Conservation (phyloP, 1,140 invertebrate species). For the Brachionus sp. region DNA sequence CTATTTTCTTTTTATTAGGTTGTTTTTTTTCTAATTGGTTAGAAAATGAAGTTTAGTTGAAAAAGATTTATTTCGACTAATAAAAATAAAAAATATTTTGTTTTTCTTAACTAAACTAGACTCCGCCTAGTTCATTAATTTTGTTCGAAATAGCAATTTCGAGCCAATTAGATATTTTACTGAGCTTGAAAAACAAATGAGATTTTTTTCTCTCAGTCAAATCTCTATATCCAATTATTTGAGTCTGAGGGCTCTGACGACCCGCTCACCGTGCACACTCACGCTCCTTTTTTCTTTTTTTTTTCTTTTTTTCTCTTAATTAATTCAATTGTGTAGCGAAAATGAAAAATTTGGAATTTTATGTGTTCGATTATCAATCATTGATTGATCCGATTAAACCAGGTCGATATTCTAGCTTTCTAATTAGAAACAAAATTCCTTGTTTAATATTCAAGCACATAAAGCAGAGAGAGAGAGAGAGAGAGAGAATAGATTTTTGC, state of each 20-base stretch:
- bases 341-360: not conserved
- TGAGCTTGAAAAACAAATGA: not conserved
- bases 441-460: not conserved
- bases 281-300: not conserved
- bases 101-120: not conserved
- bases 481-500: not conserved
- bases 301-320: not conserved
- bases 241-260: not conserved
- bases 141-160: not conserved
- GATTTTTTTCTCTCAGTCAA: not conserved
- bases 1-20: not conserved
- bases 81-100: not conserved
- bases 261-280: not conserved
- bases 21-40: slow-evolving; percentile 20
- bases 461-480: too few species aligned
- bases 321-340: not conserved
- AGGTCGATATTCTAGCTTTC: not conserved
- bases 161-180: slow-evolving; percentile 7
- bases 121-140: not conserved
- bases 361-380: not conserved
- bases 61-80: slow-evolving; percentile 8
- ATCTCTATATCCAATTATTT: not conserved
- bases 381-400: not conserved
- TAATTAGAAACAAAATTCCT: not conserved
- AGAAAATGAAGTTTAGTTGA: not conserved